These are phyloP conservation scores for Sitodiplosis mosellana DNA, from an alignment of 1,140 invertebrate genomes.

Conservation along the genomic window DNA sequence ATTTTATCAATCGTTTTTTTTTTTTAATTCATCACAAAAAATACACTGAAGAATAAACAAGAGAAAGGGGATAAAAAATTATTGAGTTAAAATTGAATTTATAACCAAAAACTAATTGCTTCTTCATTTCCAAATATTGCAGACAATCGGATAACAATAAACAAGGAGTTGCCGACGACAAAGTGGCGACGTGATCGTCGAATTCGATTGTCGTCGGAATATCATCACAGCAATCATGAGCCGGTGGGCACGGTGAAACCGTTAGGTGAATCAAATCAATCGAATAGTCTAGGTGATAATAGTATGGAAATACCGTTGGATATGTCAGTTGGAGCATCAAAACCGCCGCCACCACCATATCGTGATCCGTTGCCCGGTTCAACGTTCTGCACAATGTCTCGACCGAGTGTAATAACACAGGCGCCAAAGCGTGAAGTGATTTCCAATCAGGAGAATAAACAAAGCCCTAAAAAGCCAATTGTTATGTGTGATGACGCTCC, in stretches of 20 bases:
- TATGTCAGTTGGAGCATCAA: slow-evolving; percentile 23
- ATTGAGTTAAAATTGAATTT: no score
- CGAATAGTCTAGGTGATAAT: neutral
- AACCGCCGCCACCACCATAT: slow-evolving; percentile 22
- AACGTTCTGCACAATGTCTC: slow-evolving; percentile 13
- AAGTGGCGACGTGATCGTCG: slow-evolving; percentile 44
- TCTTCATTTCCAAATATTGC: slow-evolving; percentile 5
- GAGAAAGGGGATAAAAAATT: no score
- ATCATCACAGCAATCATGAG: slow-evolving; percentile 18
- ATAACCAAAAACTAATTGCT: no score
- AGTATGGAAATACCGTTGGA: slow-evolving; percentile 23
- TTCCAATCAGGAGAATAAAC: slow-evolving; percentile 13
- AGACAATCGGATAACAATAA: slow-evolving; percentile 22
- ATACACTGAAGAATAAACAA: no score
- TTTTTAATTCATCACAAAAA: no score
- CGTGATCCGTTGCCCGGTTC: slow-evolving; percentile 20
- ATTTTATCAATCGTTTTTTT: no score
- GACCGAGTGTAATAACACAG: slow-evolving; percentile 25
- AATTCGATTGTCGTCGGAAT: slow-evolving; percentile 23
- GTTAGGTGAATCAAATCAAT: slow-evolving; percentile 2
- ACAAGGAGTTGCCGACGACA: slow-evolving; percentile 38
- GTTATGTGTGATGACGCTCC: neutral
- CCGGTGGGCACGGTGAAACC: slow-evolving; percentile 1
- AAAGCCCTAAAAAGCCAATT: slow-evolving; percentile 8
- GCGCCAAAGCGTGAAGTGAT: slow-evolving; percentile 16